phyloP scores from a whole-genome alignment of 2,888 invertebrate species.

The Coleophora deauratella region DNA sequence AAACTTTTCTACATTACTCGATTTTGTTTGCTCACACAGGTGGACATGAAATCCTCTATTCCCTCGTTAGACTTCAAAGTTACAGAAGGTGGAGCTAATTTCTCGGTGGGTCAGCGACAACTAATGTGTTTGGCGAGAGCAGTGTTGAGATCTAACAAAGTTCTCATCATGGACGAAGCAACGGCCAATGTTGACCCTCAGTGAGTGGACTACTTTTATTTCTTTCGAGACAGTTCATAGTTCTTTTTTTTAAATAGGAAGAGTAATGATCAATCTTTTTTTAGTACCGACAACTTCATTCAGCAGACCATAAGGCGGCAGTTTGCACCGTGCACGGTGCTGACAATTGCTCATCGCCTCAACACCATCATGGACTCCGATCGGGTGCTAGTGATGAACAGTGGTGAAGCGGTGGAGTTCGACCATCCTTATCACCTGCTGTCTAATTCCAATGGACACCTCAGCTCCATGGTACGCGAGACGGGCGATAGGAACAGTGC shows the following conservation, averaged over 20 bases:
- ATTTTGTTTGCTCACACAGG: conserved; percentile 52
- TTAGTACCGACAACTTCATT: conserved; percentile 81
- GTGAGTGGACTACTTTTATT: conserved; percentile 48
- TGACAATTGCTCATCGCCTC: conserved; percentile 92
- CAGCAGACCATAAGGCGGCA: conserved; percentile 86
- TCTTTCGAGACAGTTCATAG: neutral
- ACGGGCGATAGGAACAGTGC: conserved; percentile 71
- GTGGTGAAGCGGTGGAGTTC: conserved; percentile 81
- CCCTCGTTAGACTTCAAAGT: conserved; percentile 79
- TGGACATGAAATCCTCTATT: conserved; percentile 81
- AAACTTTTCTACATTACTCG: too few species aligned
- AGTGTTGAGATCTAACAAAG: conserved; percentile 80
- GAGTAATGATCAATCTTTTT: conserved; percentile 14
- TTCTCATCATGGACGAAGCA: conserved; percentile 78
- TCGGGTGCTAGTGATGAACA: conserved; percentile 88
- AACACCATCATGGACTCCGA: conserved; percentile 95
- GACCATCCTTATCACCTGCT: conserved; percentile 79
- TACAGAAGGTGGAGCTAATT: conserved; percentile 81
- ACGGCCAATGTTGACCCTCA: conserved; percentile 75
- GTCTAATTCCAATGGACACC: conserved; percentile 69
- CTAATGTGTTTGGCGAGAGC: conserved; percentile 87
- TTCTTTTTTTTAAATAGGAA: neutral
- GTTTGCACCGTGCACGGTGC: conserved; percentile 86
- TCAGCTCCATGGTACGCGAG: conserved; percentile 79
- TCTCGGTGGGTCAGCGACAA: conserved; percentile 88